A percentile compares a stretch with the other conserved stretches of the same genome.
phyloP scores from a whole-genome alignment of 2,113 vertebrate genomes.

The Rostratula benghalensis region DNA sequence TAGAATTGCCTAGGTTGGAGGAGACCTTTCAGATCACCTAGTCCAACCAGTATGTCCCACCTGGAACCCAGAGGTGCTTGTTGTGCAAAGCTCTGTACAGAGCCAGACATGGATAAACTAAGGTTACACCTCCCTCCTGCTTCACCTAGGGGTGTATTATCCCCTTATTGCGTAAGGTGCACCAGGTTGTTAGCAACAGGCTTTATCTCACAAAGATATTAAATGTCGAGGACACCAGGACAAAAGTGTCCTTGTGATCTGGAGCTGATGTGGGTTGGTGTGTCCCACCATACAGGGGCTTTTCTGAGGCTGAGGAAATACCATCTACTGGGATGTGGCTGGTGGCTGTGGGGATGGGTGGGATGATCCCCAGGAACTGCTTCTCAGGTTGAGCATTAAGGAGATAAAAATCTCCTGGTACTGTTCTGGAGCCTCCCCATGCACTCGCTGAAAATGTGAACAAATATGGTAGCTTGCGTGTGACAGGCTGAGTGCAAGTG shows the following conservation, averaged over 20 bases:
- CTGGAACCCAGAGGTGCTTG: rapidly evolving
- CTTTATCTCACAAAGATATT: neutral
- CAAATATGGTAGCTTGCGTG: rapidly evolving
- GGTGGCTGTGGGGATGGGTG: neutral
- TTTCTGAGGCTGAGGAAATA: neutral
- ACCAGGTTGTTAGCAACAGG: rapidly evolving
- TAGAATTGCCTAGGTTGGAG: neutral
- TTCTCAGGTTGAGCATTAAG: rapidly evolving
- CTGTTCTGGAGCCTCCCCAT: neutral
- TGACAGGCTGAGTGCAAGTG: rapidly evolving
- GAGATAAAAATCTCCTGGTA: neutral
- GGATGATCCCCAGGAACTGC: neutral
- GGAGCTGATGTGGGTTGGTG: rapidly evolving
- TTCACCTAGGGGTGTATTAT: neutral
- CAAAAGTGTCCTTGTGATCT: neutral
- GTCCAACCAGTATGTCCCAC: neutral
- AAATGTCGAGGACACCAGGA: neutral
- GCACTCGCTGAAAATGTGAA: rapidly evolving
- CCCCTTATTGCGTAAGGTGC: neutral
- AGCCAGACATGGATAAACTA: neutral
- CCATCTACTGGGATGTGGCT: rapidly evolving
- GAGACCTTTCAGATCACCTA: neutral
- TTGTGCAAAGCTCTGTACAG: neutral
- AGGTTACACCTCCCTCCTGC: neutral
- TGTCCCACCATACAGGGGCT: neutral